Evolutionary conservation across 2,888 invertebrate genomes (phyloP).

Genomic region (Leucozona laternaria): DNA sequence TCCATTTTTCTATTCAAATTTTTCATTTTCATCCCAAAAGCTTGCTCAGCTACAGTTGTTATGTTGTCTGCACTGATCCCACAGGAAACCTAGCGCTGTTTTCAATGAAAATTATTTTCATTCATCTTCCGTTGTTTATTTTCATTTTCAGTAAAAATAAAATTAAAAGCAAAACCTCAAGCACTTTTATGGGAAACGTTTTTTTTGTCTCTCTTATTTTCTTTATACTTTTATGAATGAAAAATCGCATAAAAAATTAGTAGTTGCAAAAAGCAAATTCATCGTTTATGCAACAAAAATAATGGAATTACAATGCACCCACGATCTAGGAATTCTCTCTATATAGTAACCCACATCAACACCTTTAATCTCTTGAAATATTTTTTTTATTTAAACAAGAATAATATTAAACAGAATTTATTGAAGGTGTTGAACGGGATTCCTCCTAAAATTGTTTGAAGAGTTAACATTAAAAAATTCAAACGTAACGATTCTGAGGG

Average conservation of each 20-base stretch:
- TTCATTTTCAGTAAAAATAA: conserved; percentile 17
- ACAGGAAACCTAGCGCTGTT: conserved; percentile 32
- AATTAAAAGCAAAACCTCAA: conserved; percentile 32
- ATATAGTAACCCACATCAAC: background rate
- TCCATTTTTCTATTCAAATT: conserved; percentile 39
- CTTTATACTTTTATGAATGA: conserved; percentile 24
- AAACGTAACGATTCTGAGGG: too few species aligned
- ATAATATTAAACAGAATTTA: conserved; percentile 1
- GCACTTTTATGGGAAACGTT: conserved; percentile 18
- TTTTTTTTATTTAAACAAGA: conserved; percentile 1
- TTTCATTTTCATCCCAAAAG: conserved; percentile 4
- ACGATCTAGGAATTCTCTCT: background rate
- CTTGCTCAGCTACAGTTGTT: conserved; percentile 3
- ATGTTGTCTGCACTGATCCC: too few species aligned
- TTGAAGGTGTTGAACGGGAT: conserved; percentile 49
- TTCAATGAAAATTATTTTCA: conserved; percentile 30
- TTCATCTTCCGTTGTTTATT: conserved; percentile 38
- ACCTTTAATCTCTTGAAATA: conserved; percentile 1
- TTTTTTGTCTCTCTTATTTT: conserved; percentile 15
- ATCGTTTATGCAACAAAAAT: conserved; percentile 53
- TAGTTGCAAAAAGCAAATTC: conserved; percentile 25
- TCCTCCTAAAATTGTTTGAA: too few species aligned
- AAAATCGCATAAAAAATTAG: conserved; percentile 45
- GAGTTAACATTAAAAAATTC: too few species aligned
- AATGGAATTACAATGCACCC: conserved; percentile 29